phyloP scores from a whole-genome alignment of 2,113 vertebrate species.

The Phyllopteryx taeniolatus region DNA sequence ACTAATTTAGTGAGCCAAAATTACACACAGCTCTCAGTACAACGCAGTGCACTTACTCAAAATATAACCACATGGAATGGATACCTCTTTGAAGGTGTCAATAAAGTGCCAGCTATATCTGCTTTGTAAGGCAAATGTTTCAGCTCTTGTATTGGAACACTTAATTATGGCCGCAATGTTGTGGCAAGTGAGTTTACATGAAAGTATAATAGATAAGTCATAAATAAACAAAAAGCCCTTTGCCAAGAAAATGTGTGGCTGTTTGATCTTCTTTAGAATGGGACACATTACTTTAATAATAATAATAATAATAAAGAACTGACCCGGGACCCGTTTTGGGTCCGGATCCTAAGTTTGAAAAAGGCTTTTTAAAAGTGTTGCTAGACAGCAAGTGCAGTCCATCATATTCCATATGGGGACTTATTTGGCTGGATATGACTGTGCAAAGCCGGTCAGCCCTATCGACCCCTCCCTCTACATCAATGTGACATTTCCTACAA shows the following conservation, averaged over 20 bases:
- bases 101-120: not conserved
- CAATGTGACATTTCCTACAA: slow-evolving; percentile 14
- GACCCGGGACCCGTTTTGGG: too few relatives aligned
- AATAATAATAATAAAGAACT: too few relatives aligned
- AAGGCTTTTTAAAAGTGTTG: not conserved
- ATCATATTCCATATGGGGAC: slow-evolving; percentile 1
- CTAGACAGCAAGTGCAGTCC: not conserved
- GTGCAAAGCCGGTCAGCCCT: slow-evolving; percentile 12
- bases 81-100: not conserved
- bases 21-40: not conserved
- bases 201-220: not conserved
- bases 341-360: not conserved
- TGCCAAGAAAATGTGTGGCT: not conserved
- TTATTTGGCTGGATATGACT: slow-evolving; percentile 4
- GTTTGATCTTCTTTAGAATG: not conserved
- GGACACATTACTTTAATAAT: too few relatives aligned
- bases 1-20: not conserved
- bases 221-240: not conserved
- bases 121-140: not conserved
- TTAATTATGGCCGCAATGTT: not conserved
- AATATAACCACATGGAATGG: not conserved
- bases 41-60: not conserved
- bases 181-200: not conserved
- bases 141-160: not conserved
- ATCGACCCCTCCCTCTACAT: slow-evolving; percentile 11